Conservation (phyloP, 2,888 invertebrate species). For the Balanococcus diminutus region DNA sequence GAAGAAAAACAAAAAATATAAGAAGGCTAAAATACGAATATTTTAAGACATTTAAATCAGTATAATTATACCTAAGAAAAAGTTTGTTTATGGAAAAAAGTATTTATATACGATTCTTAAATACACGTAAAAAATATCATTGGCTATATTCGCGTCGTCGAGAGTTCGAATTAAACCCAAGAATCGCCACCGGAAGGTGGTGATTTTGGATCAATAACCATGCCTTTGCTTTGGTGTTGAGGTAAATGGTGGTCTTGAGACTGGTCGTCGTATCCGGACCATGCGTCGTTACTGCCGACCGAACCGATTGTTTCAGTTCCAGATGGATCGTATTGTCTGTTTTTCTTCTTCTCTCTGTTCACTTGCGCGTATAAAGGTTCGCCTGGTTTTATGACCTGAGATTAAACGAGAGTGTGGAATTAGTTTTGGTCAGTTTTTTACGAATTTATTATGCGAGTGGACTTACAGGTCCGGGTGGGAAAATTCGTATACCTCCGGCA, state of each 20-base stretch:
- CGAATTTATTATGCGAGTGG: neutral
- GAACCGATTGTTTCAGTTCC: slow-evolving; percentile 52
- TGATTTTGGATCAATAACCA: slow-evolving; percentile 55
- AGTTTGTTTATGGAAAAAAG: slow-evolving; percentile 24
- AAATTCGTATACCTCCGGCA: slow-evolving; percentile 64
- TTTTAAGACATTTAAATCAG: neutral
- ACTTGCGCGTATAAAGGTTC: slow-evolving; percentile 73
- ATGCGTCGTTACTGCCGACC: slow-evolving; percentile 41
- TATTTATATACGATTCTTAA: slow-evolving; percentile 36
- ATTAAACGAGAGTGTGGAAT: neutral
- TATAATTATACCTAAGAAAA: slow-evolving; percentile 20
- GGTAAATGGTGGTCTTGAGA: slow-evolving; percentile 50
- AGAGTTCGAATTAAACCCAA: slow-evolving; percentile 62
- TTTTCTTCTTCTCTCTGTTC: slow-evolving; percentile 70
- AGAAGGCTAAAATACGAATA: slow-evolving; percentile 46
- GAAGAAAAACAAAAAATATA: slow-evolving; percentile 27
- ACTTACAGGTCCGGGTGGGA: slow-evolving; percentile 63
- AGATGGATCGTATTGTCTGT: slow-evolving; percentile 60
- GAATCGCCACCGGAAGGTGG: slow-evolving; percentile 63
- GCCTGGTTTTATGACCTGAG: slow-evolving; percentile 65
- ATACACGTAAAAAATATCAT: slow-evolving; percentile 43
- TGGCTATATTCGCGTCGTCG: neutral
- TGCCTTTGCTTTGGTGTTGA: slow-evolving; percentile 53
- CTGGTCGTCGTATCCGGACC: slow-evolving; percentile 55
- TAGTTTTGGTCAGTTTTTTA: neutral